phyloP scores from a whole-genome alignment of 2,888 invertebrate species.

The Flabesymbios commensalis region DNA sequence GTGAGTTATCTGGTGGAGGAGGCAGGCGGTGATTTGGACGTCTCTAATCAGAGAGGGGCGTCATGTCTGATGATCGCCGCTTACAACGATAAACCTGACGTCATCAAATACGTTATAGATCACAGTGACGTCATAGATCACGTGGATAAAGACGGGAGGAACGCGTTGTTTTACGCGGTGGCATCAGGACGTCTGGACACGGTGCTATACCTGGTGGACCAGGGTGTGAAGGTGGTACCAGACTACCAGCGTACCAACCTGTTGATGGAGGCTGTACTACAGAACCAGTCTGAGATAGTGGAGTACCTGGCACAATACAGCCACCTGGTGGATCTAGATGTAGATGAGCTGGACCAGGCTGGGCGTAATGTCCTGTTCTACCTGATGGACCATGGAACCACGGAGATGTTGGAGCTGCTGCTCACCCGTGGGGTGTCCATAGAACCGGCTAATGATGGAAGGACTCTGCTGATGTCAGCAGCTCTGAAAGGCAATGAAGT shows the following conservation, averaged over 20 bases:
- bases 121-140: conserved; percentile 17
- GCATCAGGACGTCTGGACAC: conserved; percentile 27
- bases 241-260: conserved; percentile 28
- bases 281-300: conserved; percentile 17
- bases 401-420: conserved; percentile 17
- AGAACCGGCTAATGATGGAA: conserved; percentile 23
- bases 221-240: conserved; percentile 16
- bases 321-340: conserved; percentile 8
- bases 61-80: conserved; percentile 34
- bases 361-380: conserved; percentile 32
- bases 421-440: conserved; percentile 13
- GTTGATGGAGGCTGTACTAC: conserved; percentile 30
- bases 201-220: conserved; percentile 24
- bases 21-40: conserved; percentile 18
- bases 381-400: conserved; percentile 9
- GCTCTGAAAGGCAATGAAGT: conserved; percentile 25
- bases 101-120: conserved; percentile 27
- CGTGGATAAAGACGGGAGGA: conserved; percentile 31
- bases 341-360: conserved; percentile 13
- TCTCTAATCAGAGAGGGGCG: conserved; percentile 19
- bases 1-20: conserved; percentile 23
- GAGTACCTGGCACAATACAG: conserved; percentile 20
- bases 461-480: conserved; percentile 33
- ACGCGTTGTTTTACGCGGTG: conserved; percentile 32
- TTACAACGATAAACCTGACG: conserved; percentile 28